Evolutionary conservation across 2,797 vertebrate genomes (phyloP).

Genomic region (Leucoraja ocellata): DNA sequence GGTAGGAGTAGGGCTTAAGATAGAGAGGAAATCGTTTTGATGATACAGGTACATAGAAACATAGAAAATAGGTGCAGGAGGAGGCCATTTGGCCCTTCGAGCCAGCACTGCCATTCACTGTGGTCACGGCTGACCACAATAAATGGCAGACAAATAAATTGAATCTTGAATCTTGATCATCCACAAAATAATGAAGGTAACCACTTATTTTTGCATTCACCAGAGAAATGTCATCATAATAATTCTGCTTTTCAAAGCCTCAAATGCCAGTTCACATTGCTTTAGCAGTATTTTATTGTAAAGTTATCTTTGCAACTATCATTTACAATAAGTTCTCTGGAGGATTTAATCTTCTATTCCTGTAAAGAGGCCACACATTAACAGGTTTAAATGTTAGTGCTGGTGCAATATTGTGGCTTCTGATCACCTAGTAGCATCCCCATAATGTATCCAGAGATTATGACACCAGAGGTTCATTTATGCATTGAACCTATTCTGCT

Average conservation of each 20-base stretch:
- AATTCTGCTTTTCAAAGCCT: neutral
- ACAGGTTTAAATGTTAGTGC: neutral
- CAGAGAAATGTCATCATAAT: neutral
- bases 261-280: neutral
- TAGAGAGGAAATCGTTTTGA: neutral
- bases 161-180: no score
- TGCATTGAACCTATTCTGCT: neutral
- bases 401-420: neutral
- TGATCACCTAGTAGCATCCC: neutral
- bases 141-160: no score
- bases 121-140: no score
- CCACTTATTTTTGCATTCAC: neutral
- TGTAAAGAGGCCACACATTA: neutral
- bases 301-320: neutral
- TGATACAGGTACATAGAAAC: no score
- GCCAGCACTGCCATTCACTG: no score
- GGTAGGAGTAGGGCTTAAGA: neutral
- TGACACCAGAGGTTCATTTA: neutral
- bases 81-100: no score
- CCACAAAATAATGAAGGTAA: neutral
- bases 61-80: no score
- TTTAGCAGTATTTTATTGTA: neutral
- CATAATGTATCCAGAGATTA: neutral
- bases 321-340: neutral
- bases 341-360: neutral